Conservation (phyloP, 2,113 vertebrate species). For the Podilymbus podiceps region DNA sequence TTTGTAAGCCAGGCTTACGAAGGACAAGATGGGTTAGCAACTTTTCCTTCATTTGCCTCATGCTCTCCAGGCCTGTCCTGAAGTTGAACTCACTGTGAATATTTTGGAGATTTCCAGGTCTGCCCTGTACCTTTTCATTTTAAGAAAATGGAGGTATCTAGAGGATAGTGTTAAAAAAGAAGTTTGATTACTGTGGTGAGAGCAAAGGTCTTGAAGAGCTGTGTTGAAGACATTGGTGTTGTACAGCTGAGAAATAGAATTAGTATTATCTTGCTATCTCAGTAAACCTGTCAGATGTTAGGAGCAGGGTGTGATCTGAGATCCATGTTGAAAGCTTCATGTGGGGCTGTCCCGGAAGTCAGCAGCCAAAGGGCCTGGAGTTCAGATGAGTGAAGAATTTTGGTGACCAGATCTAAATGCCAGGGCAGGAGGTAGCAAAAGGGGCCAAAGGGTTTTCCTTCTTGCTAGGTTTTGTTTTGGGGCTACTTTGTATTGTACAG, state of each 20-base stretch:
- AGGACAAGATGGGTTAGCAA: background rate
- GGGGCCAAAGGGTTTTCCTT: background rate
- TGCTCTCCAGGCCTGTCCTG: background rate
- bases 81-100: background rate
- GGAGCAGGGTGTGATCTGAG: background rate
- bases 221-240: background rate
- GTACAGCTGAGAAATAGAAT: background rate
- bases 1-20: background rate
- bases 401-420: background rate
- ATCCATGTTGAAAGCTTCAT: background rate
- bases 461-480: conserved; percentile 23
- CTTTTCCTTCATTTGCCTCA: background rate
- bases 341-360: background rate
- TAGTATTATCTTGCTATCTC: background rate
- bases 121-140: background rate
- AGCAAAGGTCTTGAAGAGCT: background rate
- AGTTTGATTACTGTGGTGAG: background rate
- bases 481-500: conserved; percentile 14
- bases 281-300: background rate
- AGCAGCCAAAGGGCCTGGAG: background rate
- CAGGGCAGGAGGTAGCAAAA: background rate
- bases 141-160: background rate
- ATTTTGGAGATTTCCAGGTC: background rate
- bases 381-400: background rate
- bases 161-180: background rate